These are phyloP conservation scores for Lophotriccus pileatus DNA, from an alignment of 2,797 vertebrate species.

Conservation along the genomic window DNA sequence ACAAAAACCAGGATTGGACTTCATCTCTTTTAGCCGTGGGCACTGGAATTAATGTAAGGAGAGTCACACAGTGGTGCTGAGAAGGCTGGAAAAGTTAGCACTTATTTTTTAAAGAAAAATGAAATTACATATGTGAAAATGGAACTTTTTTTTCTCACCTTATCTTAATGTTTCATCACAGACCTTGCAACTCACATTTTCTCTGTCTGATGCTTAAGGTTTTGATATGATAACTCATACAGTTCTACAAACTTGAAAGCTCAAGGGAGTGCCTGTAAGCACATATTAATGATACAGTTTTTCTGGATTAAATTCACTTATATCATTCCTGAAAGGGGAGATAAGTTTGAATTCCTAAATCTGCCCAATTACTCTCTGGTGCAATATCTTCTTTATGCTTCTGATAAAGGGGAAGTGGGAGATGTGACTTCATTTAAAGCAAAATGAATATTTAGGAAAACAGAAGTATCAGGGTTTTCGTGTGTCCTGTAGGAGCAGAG, in stretches of 20 bases:
- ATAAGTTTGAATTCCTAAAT: not conserved
- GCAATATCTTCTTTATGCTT: not conserved
- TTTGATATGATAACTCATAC: slow-evolving; percentile 17
- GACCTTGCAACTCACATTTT: not conserved
- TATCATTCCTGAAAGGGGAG: not conserved
- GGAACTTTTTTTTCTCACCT: not conserved
- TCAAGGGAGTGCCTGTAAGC: slow-evolving; percentile 3
- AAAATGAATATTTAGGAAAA: not conserved
- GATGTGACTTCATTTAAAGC: not conserved
- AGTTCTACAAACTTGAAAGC: not conserved
- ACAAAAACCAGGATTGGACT: not conserved
- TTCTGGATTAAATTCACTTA: slow-evolving; percentile 26
- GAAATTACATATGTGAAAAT: not conserved
- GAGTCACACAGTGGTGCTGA: not conserved
- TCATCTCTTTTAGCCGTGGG: not conserved
- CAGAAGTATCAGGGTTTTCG: not conserved
- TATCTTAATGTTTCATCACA: slow-evolving; percentile 9
- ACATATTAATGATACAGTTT: slow-evolving; percentile 10
- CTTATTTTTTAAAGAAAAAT: not conserved
- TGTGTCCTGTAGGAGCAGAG: not conserved
- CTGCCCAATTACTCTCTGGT: not conserved
- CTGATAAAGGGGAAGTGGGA: not conserved
- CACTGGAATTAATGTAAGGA: not conserved
- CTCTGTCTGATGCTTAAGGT: not conserved
- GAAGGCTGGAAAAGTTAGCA: not conserved